phyloP scores from a whole-genome alignment of 2,113 vertebrate species.

The Anseranas semipalmata region DNA sequence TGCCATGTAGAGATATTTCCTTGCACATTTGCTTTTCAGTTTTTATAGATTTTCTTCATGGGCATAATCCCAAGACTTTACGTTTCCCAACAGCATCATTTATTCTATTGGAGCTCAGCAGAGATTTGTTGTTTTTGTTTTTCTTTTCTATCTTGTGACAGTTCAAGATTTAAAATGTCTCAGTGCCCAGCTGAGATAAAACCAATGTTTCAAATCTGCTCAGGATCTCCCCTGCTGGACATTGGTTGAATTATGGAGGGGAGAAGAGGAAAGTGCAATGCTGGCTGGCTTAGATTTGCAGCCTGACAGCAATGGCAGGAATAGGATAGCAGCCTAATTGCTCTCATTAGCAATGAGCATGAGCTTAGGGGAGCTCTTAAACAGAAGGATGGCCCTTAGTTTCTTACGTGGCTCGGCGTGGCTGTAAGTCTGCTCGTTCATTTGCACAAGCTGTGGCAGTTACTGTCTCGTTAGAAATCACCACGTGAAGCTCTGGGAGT shows the following conservation, averaged over 20 bases:
- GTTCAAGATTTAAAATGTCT: background rate
- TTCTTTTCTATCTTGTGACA: background rate
- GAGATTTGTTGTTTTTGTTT: background rate
- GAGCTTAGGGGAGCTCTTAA: background rate
- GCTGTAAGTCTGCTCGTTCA: background rate
- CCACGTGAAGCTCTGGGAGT: background rate
- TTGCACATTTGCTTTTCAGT: background rate
- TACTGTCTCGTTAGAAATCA: background rate
- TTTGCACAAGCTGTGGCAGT: background rate
- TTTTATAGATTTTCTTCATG: background rate
- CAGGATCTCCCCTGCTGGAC: background rate
- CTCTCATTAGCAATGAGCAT: background rate
- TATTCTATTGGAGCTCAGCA: background rate
- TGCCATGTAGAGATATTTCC: background rate
- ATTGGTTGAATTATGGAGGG: background rate
- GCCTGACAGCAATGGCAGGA: background rate
- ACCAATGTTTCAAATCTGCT: background rate
- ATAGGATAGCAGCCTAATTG: background rate
- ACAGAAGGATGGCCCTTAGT: background rate
- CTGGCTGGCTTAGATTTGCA: background rate
- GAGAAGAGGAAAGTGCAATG: background rate
- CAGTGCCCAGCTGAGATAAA: background rate
- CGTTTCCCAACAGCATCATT: background rate
- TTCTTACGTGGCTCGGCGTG: background rate
- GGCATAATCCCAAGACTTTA: background rate